These are phyloP conservation scores for Aethes cnicana DNA, from an alignment of 2,888 invertebrate genomes.

Conservation along the genomic window DNA sequence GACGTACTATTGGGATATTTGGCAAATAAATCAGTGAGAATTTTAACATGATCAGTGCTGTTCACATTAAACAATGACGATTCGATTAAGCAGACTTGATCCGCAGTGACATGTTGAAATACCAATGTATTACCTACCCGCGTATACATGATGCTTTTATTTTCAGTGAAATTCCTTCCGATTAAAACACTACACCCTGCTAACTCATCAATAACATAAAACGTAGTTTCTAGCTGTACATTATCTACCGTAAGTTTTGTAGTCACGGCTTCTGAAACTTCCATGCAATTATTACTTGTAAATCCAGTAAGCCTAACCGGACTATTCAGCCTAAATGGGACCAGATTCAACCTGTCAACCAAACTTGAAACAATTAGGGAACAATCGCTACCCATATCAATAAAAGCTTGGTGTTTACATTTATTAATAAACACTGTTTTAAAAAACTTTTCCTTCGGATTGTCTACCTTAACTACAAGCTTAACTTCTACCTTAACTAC, in stretches of 20 bases:
- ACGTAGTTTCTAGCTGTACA: conserved; percentile 14
- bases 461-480: conserved; percentile 14
- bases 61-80: background rate
- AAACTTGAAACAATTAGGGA: conserved; percentile 32
- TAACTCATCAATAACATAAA: conserved; percentile 27
- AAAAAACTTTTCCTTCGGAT: conserved; percentile 33
- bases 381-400: conserved; percentile 37
- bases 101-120: conserved; percentile 17
- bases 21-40: conserved; percentile 24
- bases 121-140: conserved; percentile 28
- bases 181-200: conserved; percentile 31
- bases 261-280: conserved; percentile 21
- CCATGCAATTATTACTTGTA: conserved; percentile 10
- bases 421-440: conserved; percentile 29
- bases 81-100: background rate
- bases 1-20: conserved; percentile 31
- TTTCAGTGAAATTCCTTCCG: conserved; percentile 36
- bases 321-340: conserved; percentile 6
- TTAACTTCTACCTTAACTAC: conserved; percentile 33
- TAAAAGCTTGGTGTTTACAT: conserved; percentile 29
- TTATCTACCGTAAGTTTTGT: conserved; percentile 28
- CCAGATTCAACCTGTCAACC: conserved; percentile 11
- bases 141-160: conserved; percentile 33
- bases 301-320: conserved; percentile 31
- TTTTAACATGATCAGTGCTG: background rate